Evolutionary conservation across 2,113 vertebrate species (phyloP).

Genomic region (Alosa alosa): DNA sequence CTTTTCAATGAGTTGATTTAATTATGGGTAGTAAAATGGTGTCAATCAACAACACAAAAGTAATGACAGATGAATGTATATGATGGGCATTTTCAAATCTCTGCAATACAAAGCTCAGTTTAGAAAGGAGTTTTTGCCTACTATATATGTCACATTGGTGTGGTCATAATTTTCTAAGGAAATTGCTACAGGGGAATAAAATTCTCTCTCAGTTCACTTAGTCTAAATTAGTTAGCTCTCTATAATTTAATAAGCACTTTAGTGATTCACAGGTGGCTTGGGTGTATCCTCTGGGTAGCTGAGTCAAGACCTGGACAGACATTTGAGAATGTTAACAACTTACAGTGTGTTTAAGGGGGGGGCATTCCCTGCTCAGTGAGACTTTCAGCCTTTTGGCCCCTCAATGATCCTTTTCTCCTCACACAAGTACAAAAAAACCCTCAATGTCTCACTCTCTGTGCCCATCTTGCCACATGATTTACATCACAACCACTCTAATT

Average conservation of each 20-base stretch:
- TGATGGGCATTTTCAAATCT: no score
- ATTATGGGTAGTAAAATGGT: neutral
- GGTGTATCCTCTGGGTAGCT: neutral
- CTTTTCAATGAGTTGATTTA: neutral
- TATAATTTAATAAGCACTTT: neutral
- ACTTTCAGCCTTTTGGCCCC: neutral
- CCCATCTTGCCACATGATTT: neutral
- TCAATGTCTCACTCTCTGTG: neutral
- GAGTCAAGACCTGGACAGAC: neutral
- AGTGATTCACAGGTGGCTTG: neutral
- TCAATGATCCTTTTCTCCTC: neutral
- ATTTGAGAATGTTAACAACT: constrained; percentile 6
- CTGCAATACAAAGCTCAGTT: no score
- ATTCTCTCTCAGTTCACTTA: neutral
- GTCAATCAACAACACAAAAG: neutral
- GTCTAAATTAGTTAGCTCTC: neutral
- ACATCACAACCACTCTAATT: neutral
- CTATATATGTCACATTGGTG: neutral
- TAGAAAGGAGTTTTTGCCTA: neutral
- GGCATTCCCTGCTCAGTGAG: neutral
- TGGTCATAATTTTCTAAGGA: no score
- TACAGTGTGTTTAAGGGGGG: neutral
- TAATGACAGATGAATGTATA: neutral
- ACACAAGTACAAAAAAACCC: neutral
- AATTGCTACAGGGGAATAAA: neutral